Evolutionary conservation across 2,888 invertebrate species (phyloP).

Genomic region (Mythimna ferrago): DNA sequence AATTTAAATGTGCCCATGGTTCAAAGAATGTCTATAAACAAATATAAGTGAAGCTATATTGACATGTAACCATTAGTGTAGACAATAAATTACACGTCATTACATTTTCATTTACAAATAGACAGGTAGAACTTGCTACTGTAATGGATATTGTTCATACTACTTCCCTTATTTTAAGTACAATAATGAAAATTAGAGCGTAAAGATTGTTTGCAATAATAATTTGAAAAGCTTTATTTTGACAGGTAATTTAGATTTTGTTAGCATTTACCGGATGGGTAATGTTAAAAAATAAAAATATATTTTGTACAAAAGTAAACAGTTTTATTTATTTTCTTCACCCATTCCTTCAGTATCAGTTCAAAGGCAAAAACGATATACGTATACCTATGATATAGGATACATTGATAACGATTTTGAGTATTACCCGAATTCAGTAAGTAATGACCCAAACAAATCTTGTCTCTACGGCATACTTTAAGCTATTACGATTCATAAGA

Average conservation of each 20-base stretch:
- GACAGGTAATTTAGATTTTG: conserved; percentile 60
- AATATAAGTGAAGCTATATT: too few relatives aligned
- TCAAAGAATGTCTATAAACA: neutral
- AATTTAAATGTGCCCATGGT: too few relatives aligned
- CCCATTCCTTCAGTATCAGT: neutral
- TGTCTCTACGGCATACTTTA: too few relatives aligned
- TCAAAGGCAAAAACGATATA: too few relatives aligned
- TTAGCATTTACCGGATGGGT: conserved; percentile 62
- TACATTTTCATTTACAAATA: neutral
- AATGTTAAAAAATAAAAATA: conserved; percentile 71
- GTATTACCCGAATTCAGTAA: too few relatives aligned
- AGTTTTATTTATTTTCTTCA: conserved; percentile 37
- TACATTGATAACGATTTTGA: too few relatives aligned
- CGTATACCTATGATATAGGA: too few relatives aligned
- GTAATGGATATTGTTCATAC: conserved; percentile 38
- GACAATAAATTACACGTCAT: neutral
- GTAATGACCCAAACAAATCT: too few relatives aligned
- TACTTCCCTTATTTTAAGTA: conserved; percentile 35
- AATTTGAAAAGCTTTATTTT: conserved; percentile 55
- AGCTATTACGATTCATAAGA: too few relatives aligned
- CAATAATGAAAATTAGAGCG: conserved; percentile 41
- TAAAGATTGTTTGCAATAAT: conserved; percentile 58
- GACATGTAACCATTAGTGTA: neutral
- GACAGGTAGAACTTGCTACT: neutral
- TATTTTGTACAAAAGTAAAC: conserved; percentile 64